Evolutionary conservation across 1,140 invertebrate species (phyloP).

Genomic region (Drosophila sp.): DNA sequence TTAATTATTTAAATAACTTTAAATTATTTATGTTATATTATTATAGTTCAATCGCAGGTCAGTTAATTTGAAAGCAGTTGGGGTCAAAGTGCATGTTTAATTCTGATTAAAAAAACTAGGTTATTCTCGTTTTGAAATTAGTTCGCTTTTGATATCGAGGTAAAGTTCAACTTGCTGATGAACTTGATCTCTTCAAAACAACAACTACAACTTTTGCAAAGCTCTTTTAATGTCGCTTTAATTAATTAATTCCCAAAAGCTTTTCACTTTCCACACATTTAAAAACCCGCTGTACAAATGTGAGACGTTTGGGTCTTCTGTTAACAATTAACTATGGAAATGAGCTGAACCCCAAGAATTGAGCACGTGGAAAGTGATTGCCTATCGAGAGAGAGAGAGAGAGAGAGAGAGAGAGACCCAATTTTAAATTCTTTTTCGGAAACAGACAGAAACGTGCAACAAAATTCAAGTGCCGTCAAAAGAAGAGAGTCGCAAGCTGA

Average conservation of each 20-base stretch:
- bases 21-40: too few relatives aligned
- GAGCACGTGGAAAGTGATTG: conserved; percentile 73
- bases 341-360: conserved; percentile 50
- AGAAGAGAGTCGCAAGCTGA: conserved; percentile 6
- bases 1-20: too few relatives aligned
- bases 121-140: not conserved
- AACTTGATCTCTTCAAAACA: conserved; percentile 14
- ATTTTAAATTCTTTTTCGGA: conserved; percentile 24
- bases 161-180: conserved; percentile 1
- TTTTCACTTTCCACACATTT: conserved; percentile 46
- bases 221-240: not conserved
- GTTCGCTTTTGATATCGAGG: not conserved
- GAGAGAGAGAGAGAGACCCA: conserved; percentile 18
- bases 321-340: conserved; percentile 71
- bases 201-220: conserved; percentile 16
- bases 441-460: conserved; percentile 14
- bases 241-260: not conserved
- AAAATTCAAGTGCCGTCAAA: conserved; percentile 6
- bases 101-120: not conserved
- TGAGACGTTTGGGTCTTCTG: conserved; percentile 10
- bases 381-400: conserved; percentile 52
- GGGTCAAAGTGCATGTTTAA: not conserved
- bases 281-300: conserved; percentile 52
- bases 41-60: too few relatives aligned
- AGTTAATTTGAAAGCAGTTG: too few relatives aligned